Conservation (phyloP, 2,113 vertebrate genomes). For the Nothocercus nigrocapillus region DNA sequence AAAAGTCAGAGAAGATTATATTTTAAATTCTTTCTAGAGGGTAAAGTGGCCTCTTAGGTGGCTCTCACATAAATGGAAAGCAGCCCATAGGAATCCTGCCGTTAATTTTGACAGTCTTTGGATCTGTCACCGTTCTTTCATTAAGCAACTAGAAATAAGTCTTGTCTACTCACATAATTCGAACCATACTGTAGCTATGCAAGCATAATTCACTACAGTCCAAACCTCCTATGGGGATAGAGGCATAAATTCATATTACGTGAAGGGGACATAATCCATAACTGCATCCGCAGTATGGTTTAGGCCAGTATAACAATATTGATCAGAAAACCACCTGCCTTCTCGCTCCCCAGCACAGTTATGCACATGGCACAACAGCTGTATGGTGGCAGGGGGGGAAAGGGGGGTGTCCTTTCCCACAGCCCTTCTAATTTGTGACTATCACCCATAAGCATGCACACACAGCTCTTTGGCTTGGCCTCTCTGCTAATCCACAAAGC, state of each 20-base stretch:
- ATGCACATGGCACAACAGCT: constrained; percentile 62
- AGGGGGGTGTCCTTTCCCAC: constrained; percentile 50
- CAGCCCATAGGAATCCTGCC: neutral
- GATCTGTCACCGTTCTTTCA: constrained; percentile 29
- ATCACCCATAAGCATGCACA: constrained; percentile 52
- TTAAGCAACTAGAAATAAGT: constrained; percentile 57
- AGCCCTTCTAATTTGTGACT: constrained; percentile 53
- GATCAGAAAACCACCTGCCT: constrained; percentile 64
- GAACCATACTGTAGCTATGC: constrained; percentile 52
- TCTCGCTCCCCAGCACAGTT: neutral
- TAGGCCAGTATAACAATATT: neutral
- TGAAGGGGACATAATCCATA: constrained; percentile 43
- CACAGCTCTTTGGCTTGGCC: neutral
- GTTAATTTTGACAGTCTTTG: constrained; percentile 25
- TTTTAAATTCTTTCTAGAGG: constrained; percentile 28
- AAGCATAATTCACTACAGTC: constrained; percentile 29
- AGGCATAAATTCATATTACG: constrained; percentile 44
- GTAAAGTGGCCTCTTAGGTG: constrained; percentile 30
- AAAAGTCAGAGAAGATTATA: neutral
- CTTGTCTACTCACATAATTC: constrained; percentile 46
- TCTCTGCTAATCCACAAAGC: constrained; percentile 18
- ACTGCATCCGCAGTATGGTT: neutral
- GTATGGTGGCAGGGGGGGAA: neutral
- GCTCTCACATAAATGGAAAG: constrained; percentile 28
- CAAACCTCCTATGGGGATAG: neutral